Conservation (phyloP, 2,797 vertebrate species). For the Clarias platycephalus region DNA sequence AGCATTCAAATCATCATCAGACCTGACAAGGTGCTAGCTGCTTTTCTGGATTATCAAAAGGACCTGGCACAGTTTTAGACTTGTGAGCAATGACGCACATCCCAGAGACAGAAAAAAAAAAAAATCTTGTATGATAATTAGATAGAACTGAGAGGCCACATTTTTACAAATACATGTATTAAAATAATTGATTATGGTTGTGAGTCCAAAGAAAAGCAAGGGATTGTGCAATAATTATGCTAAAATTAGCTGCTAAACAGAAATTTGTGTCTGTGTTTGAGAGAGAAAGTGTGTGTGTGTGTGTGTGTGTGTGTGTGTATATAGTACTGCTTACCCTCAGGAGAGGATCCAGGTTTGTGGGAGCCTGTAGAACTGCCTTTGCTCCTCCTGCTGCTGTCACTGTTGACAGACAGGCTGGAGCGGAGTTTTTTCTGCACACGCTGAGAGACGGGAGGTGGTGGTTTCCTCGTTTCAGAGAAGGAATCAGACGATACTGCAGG, state of each 20-base stretch:
- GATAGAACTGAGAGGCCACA: background rate
- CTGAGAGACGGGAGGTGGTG: constrained; percentile 85
- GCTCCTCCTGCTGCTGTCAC: constrained; percentile 86
- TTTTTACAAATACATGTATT: constrained; percentile 7
- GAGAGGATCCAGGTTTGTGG: constrained; percentile 84
- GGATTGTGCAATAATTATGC: background rate
- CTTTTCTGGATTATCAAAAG: constrained; percentile 45
- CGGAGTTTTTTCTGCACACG: constrained; percentile 92
- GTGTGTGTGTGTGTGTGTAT: background rate
- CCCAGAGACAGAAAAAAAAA: constrained; percentile 44
- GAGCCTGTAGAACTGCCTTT: constrained; percentile 87
- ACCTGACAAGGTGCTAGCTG: constrained; percentile 73
- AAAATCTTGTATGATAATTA: background rate
- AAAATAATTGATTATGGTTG: constrained; percentile 37
- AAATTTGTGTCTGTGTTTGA: background rate
- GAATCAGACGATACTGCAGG: constrained; percentile 65
- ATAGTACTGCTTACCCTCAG: constrained; percentile 85
- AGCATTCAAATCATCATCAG: constrained; percentile 69
- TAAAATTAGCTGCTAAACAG: background rate
- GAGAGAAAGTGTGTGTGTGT: background rate
- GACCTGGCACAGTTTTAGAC: constrained; percentile 49
- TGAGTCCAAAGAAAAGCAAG: constrained; percentile 1
- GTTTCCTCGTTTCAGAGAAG: constrained; percentile 74
- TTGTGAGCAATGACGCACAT: constrained; percentile 71
- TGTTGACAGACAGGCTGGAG: constrained; percentile 94